A percentile compares a stretch with the other conserved stretches of the same genome.
These are phyloP conservation scores for Meiosimyza decipiens DNA, from an alignment of 2,888 invertebrate species.

Conservation along the genomic window DNA sequence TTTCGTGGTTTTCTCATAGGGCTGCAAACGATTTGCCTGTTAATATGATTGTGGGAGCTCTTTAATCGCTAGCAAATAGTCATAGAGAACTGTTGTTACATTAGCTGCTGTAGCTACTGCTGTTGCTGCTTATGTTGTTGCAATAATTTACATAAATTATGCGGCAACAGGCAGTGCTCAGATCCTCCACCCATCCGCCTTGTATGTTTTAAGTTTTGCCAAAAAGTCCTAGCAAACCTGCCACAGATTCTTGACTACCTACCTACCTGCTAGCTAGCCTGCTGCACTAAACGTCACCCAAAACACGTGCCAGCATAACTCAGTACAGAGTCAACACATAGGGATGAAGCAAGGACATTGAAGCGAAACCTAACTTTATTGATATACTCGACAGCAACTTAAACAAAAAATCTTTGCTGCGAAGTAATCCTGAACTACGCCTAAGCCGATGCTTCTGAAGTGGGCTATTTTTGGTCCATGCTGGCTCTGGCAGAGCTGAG, in stretches of 20 bases:
- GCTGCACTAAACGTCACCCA: constrained; percentile 14
- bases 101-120: too few relatives aligned
- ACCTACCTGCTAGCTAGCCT: too few relatives aligned
- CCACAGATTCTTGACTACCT: too few relatives aligned
- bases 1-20: neutral
- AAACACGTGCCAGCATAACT: constrained; percentile 32
- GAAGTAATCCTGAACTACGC: too few relatives aligned
- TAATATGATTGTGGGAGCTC: constrained; percentile 4
- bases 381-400: neutral
- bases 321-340: neutral
- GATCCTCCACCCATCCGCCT: constrained; percentile 11
- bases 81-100: constrained; percentile 25
- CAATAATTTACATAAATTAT: constrained; percentile 42
- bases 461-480: neutral
- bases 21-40: neutral
- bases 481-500: neutral
- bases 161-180: constrained; percentile 1
- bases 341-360: neutral
- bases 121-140: constrained; percentile 26
- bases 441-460: neutral
- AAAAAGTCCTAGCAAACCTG: neutral
- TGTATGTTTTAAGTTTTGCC: constrained; percentile 15
- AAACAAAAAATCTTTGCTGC: neutral
- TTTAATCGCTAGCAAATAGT: constrained; percentile 39
- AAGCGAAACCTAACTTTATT: neutral